Evolutionary conservation across 2,113 vertebrate species (phyloP), one percentile per base, ranked within the genome.

Genomic region (Struthidea cinerea): DNA sequence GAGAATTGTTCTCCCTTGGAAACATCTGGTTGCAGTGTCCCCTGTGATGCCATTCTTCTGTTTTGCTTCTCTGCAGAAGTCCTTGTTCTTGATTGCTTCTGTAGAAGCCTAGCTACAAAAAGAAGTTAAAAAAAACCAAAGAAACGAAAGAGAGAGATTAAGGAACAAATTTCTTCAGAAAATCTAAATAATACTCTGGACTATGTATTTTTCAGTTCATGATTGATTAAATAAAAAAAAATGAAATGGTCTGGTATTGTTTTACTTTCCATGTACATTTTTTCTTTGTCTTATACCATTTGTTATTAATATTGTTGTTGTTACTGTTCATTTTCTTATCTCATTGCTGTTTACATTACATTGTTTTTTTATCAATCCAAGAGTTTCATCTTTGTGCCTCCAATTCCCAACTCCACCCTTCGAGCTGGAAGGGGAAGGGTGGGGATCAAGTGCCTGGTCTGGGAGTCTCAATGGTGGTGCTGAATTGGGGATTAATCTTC

Each of bases 51-150:
- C 21, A 30, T 64, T 84, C 50, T 70, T 70, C 37, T 80, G 20
- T 71, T 94, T 68, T 90, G 14, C 9, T 84, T 74, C 37, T 73
- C 55, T 53, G 35, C 18, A 67, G 47, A 86, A 87, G 46, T 42
- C 26, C 32, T 41, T 53, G 19, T 12, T 49, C 84, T 86, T 59
- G 57, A 85, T 47, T 63, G 42, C 11, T 77, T 69, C 32, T 63
- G 12, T 82, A 92, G 26, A n/a, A 50, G 6, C 19, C 57, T 22
- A 44, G 12, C 20, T 42, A 33, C 24, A 49, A 78, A 32, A 73
- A 46, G 10, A 28, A 35, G 1, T 1, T 0, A 19, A 3, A 4
- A 10, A 7, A 18, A n/a, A n/a, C n/a, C 20, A 27, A 14, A 7
- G 8, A 14, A 18, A 27, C 3, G 22, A 8, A 39, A 70, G 3